Percentiles rank a stretch among this genome's conserved stretches.
These are phyloP conservation scores for Ursus arctos DNA, from an alignment of 2,113 vertebrate genomes.

Conservation along the genomic window DNA sequence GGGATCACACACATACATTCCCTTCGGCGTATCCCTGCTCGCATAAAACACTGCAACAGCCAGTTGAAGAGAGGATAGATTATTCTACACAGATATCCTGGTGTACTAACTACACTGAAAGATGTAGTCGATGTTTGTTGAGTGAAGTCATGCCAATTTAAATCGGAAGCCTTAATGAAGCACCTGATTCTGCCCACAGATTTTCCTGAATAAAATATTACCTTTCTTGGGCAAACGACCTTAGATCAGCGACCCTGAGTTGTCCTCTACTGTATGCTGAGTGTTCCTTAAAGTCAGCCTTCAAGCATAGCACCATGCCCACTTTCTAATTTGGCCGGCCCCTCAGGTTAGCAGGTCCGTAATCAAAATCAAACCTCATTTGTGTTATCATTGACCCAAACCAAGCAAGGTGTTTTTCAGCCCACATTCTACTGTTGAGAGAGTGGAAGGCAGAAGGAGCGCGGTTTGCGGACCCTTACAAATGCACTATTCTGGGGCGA, in stretches of 20 bases:
- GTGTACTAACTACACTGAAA: not conserved
- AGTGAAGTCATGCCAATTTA: not conserved
- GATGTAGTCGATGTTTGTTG: not conserved
- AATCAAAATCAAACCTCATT: not conserved
- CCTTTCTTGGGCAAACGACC: not conserved
- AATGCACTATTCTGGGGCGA: not conserved
- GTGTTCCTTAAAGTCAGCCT: not conserved
- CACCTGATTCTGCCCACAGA: not conserved
- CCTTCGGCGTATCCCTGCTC: not conserved
- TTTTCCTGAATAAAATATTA: not conserved
- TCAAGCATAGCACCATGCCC: not conserved
- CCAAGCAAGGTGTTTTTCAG: not conserved
- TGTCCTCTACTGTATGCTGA: not conserved
- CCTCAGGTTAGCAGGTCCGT: not conserved
- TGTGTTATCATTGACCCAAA: not conserved
- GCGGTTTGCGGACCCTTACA: not conserved
- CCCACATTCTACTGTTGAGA: not conserved
- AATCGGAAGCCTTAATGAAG: not conserved
- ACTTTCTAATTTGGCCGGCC: not conserved
- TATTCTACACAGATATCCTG: not conserved
- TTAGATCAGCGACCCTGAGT: not conserved
- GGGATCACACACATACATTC: not conserved
- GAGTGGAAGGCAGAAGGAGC: not conserved
- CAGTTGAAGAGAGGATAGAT: not conserved
- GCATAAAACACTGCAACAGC: not conserved